Evolutionary conservation across 2,113 vertebrate genomes (phyloP).

Genomic region (Crotophaga sulcirostris): DNA sequence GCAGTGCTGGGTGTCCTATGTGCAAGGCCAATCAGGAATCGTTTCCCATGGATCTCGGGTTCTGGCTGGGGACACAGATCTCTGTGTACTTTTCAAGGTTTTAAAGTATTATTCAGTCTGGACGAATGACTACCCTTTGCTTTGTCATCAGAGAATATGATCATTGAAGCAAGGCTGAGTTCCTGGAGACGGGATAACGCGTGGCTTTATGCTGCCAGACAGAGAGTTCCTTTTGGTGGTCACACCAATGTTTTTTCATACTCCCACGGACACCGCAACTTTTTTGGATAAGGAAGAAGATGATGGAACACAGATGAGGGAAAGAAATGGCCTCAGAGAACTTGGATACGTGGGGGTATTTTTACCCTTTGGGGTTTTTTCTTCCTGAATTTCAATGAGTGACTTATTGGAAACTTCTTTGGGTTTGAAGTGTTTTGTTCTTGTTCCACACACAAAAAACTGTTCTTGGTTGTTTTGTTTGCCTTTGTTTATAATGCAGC

Average conservation of each 20-base stretch:
- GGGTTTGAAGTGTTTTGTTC: conserved; percentile 49
- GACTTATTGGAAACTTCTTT: conserved; percentile 71
- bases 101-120: conserved; percentile 9
- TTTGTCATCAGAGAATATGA: conserved; percentile 58
- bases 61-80: neutral
- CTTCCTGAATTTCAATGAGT: conserved; percentile 72
- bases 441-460: conserved; percentile 46
- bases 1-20: neutral
- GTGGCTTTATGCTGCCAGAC: conserved; percentile 64
- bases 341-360: conserved; percentile 59
- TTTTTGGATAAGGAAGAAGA: conserved; percentile 64
- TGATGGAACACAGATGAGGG: conserved; percentile 66
- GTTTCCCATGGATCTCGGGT: neutral
- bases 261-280: conserved; percentile 70
- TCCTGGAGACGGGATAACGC: conserved; percentile 53
- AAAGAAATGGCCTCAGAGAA: conserved; percentile 50
- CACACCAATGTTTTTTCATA: conserved; percentile 64
- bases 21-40: neutral
- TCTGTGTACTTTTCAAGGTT: neutral
- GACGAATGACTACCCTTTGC: conserved; percentile 9
- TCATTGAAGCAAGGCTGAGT: neutral
- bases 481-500: conserved; percentile 65
- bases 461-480: conserved; percentile 63
- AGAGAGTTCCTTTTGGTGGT: conserved; percentile 64
- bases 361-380: conserved; percentile 69